Percentiles rank a stretch among this genome's conserved stretches.
These are phyloP conservation scores for Apogon hyalosoma DNA, from an alignment of 2,797 vertebrate genomes.

Conservation along the genomic window DNA sequence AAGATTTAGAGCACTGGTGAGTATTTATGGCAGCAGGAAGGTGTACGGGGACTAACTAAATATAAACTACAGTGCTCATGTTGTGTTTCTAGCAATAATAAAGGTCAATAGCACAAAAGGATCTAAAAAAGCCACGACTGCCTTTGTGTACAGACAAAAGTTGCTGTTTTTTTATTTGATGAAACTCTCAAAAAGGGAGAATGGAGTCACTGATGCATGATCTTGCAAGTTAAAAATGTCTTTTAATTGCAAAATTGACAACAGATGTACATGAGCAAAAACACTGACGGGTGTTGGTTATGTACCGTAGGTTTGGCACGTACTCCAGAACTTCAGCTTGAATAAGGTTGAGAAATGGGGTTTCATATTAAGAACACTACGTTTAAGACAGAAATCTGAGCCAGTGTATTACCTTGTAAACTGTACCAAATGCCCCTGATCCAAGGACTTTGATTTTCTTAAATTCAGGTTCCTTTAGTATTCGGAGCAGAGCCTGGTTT, in stretches of 20 bases:
- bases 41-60: no score
- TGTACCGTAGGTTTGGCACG: slow-evolving; percentile 34
- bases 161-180: background rate
- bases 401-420: slow-evolving; percentile 91
- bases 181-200: slow-evolving; percentile 17
- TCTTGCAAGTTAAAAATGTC: slow-evolving; percentile 55
- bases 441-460: slow-evolving; percentile 97
- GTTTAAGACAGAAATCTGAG: slow-evolving; percentile 28
- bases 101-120: no score
- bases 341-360: slow-evolving; percentile 20
- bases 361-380: slow-evolving; percentile 18
- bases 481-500: slow-evolving; percentile 95
- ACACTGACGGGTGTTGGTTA: slow-evolving; percentile 37
- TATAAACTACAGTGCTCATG: no score
- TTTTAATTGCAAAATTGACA: slow-evolving; percentile 74
- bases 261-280: slow-evolving; percentile 63
- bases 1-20: no score
- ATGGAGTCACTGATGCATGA: slow-evolving; percentile 45
- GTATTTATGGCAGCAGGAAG: no score
- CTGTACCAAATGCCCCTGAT: slow-evolving; percentile 97
- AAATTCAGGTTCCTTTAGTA: slow-evolving; percentile 97
- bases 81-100: no score
- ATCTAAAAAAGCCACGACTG: no score
- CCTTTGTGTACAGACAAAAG: no score
- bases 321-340: slow-evolving; percentile 20